Base-by-base conservation (phyloP, 1,140 invertebrate genomes). In the Pteromalus puparum region DNA sequence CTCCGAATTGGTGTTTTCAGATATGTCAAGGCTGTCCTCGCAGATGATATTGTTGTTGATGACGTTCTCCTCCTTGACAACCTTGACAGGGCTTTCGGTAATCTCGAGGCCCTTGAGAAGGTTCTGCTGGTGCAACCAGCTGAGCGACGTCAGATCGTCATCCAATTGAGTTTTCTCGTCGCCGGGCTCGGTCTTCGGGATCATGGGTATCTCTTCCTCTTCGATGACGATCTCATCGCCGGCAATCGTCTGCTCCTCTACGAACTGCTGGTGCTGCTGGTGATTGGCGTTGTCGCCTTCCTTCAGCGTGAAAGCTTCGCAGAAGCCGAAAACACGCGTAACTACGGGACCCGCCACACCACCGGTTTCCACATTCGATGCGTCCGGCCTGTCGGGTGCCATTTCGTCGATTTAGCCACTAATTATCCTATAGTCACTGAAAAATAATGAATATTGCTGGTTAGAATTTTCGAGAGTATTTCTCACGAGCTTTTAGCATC, bases 91-190 rank as follows among this genome's bases (percentile, higher is more conserved):
- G 13, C 91, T 89, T 38, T 91, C 91, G 38, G 91, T 91, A 72
- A 90, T 92, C 74, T 93, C 89, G 81, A 92, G 90, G 94, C 96
- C 96, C 94, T 98, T 98, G 13, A 98, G 94, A 86, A 98, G 92
- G 93, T 99, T 98, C 88, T 95, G 96, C 91, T 98, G 97, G 90
- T 98, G 97, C 13, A 99, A 93, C 98, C 98, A 99, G 75, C 96
- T 95, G 1, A 99, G 93, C 83, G 97, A 97, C 2, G 97, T 98
- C 42, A 99, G 93, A 89, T 99, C 98, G 87, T 98, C 97, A 89
- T 98, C 97, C 73, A 90, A 89, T 81, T 91, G 88, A n/a, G 30
- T 38, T 30, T 48, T 70, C 26, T 80, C 75, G 24, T 81, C 72
- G 13, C 65, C 72, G 26, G 42, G 42, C 26, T 84, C 82, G 12